Evolutionary conservation across 2,888 invertebrate species (phyloP), one percentile per base, ranked within the genome.

Genomic region (Achlya flavicornis): DNA sequence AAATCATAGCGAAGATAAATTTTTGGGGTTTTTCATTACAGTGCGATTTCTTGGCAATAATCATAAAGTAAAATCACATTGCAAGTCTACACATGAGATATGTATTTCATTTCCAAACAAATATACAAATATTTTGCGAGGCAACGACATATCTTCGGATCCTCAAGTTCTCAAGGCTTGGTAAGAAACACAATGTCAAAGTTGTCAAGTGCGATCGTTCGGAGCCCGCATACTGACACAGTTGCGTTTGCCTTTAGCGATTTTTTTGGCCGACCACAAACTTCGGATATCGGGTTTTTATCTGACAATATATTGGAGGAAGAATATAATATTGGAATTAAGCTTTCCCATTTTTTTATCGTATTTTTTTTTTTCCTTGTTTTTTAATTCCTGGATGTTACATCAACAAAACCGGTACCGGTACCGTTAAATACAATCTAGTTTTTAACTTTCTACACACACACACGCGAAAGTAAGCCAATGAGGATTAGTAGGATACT

Each of bases 241-340:
- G 75, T 78, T 79, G 64, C 72, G 73, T 81, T 80, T 81, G 76
- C 78, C 73, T 82, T 79, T 62, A 61, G 61, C 16, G 33, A 61
- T 38, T 66, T 71, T 67, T 70, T 64, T 68, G 66, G 66, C 66
- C 58, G 61, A 62, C 60, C 33, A 38, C 32, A 58, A 58, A 48
- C 61, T 60, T 48, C n/a, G 32, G 33, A 48, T 57, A 58, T n/a
- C n/a, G 58, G 41, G 61, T 58, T 14, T 58, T 4, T 33, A 48
- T 62, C 43, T 5, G 53, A 16, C 35, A 41, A 46, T 26, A 46
- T 43, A 19, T 14, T 41, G 43, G 41, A 19, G 19, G 26, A 26
- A 60, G 26, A 59, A 59, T 59, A 41, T 4, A 43, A 11, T 19
- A 60, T 38, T 43, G 19, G 41, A 1, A 3, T 41, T 41, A 12